A percentile compares a stretch with the other conserved stretches of the same genome.
These are phyloP conservation scores for Beaufortia kweichowensis DNA, from an alignment of 2,113 vertebrate genomes.

Conservation along the genomic window DNA sequence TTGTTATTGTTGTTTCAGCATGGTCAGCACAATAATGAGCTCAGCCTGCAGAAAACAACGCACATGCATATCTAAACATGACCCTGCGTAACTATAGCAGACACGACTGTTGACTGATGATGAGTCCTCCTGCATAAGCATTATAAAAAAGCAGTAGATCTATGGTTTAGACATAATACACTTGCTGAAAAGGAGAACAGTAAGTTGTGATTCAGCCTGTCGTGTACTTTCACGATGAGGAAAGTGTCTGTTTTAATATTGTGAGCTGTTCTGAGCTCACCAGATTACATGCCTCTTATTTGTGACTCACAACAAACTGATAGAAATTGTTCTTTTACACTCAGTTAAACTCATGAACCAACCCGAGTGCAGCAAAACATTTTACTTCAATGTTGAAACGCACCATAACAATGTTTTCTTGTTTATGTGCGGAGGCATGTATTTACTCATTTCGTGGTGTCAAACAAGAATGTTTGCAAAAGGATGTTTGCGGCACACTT, in stretches of 20 bases:
- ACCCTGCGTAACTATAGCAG: background rate
- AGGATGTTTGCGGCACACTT: background rate
- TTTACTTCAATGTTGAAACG: background rate
- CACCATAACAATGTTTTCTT: background rate
- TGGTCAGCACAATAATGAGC: conserved; percentile 1
- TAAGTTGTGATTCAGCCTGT: background rate
- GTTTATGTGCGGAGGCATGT: background rate
- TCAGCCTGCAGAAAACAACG: background rate
- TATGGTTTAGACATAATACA: background rate
- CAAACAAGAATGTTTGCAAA: background rate
- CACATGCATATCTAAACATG: background rate
- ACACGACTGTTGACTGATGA: conserved; percentile 8
- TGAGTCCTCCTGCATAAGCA: conserved; percentile 1
- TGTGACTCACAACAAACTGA: background rate
- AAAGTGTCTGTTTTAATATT: conserved; percentile 17
- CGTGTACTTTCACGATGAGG: background rate
- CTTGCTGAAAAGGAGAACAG: conserved; percentile 4
- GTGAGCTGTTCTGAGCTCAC: conserved; percentile 1
- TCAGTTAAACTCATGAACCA: conserved; percentile 3
- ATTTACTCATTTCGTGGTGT: background rate
- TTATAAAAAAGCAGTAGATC: background rate
- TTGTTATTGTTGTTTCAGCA: conserved; percentile 7
- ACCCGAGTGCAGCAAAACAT: background rate
- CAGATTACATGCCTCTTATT: background rate
- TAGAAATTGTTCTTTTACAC: conserved; percentile 8